Base-by-base conservation (phyloP, 2,113 vertebrate species). In the Tichodroma muraria region DNA sequence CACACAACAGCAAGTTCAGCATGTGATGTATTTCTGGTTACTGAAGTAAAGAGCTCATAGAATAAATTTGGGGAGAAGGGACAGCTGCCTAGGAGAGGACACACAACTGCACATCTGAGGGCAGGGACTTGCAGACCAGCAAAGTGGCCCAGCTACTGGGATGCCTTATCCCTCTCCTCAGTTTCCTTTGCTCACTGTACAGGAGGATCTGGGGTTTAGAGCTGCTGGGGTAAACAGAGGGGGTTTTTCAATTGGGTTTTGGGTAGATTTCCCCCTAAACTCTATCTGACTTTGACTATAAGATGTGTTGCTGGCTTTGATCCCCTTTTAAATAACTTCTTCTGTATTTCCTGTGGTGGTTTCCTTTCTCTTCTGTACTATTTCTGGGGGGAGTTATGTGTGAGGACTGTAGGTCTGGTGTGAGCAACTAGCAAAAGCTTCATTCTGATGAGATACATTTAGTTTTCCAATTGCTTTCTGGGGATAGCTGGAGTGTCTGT, bases 241-340 rank as follows among this genome's bases (percentile, higher is more conserved):
- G 5, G 2, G 0, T 21, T 60, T 38, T n/a, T 71, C 21, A 2
- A 6, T 9, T 66, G 10, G 4, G 5, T 61, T 49, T 86, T 81
- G 38, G 4, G 8, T 50, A n/a, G 30, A 3, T 59, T 69, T 8
- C 0, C 13, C 18, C 6, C 9, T 2, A n/a, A 14, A 30, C 2
- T 35, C 14, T 22, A 15, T 16, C 8, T 60, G 8, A n/a, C 14
- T 86, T 83, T 7, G 45, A 3, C 25, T 69, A 14, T 28, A 37
- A 56, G 20, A 8, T 42, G 5, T 64, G 18, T n/a, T 65, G 9
- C 25, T 80, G 47, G 5, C 11, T 73, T 85, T 56, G 20, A 40
- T 44, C 8, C 2, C 8, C 13, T 59, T n/a, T 80, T 73, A 57
- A 85, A 19, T 64, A 65, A 33, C 9, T 72, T 47, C 8, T 40